Evolutionary conservation across 2,888 invertebrate species (phyloP).

Genomic region (Rhogogaster chlorosoma): DNA sequence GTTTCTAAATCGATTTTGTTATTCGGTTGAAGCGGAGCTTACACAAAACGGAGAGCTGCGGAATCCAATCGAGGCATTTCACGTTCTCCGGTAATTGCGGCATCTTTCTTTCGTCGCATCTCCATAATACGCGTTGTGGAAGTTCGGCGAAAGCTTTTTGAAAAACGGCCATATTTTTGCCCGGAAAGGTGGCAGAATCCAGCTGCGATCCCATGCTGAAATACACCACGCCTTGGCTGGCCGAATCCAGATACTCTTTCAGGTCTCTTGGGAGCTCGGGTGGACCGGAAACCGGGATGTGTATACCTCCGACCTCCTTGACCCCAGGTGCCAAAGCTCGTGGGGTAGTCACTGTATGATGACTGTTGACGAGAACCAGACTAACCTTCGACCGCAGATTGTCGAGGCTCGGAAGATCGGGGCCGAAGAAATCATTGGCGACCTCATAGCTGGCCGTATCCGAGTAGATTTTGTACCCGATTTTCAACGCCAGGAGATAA

Average conservation of each 20-base stretch:
- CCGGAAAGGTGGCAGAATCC: constrained; percentile 58
- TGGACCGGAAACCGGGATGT: neutral
- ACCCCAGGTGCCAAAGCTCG: constrained; percentile 64
- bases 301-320: constrained; percentile 56
- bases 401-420: constrained; percentile 53
- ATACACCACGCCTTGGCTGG: constrained; percentile 60
- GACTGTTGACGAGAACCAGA: constrained; percentile 61
- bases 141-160: constrained; percentile 63
- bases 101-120: constrained; percentile 62
- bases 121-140: constrained; percentile 66
- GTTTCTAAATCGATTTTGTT: constrained; percentile 15
- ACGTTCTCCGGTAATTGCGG: constrained; percentile 57
- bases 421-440: constrained; percentile 53
- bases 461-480: constrained; percentile 38
- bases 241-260: constrained; percentile 56
- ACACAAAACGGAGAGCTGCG: constrained; percentile 55
- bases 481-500: constrained; percentile 32
- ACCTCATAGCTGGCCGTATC: constrained; percentile 49
- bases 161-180: constrained; percentile 61
- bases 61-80: constrained; percentile 41
- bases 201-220: constrained; percentile 60
- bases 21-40: neutral
- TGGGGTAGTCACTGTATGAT: constrained; percentile 44
- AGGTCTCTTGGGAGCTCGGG: constrained; percentile 51
- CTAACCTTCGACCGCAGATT: constrained; percentile 60